phyloP scores from a whole-genome alignment of 2,888 invertebrate genomes.

The Eupithecia subfuscata region DNA sequence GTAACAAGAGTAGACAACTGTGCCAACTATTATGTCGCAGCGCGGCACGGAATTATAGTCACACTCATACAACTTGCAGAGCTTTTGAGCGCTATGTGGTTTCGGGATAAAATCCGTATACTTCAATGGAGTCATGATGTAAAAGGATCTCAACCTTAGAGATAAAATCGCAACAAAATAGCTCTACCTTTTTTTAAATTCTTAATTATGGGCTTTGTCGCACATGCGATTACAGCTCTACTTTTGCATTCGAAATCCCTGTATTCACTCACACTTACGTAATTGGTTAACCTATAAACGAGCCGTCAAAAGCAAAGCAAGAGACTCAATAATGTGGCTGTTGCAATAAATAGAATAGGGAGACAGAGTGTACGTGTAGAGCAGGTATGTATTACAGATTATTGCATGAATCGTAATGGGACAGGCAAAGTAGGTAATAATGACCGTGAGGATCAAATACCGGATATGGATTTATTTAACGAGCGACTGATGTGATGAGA shows the following conservation, averaged over 20 bases:
- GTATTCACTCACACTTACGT: neutral
- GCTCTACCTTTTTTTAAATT: too few species aligned
- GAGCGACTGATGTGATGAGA: conserved; percentile 22
- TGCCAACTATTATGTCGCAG: conserved; percentile 29
- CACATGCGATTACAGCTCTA: neutral
- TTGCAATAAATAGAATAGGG: neutral
- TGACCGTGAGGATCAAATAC: conserved; percentile 19
- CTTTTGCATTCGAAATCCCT: neutral
- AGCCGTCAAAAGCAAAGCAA: neutral
- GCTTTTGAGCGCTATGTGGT: neutral
- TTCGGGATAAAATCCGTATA: neutral
- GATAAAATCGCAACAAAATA: neutral
- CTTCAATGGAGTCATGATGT: neutral
- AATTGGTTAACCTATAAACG: neutral
- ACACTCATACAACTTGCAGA: neutral
- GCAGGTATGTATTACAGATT: neutral
- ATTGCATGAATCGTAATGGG: conserved; percentile 15
- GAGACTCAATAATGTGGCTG: neutral
- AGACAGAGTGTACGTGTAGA: neutral
- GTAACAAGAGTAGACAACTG: conserved; percentile 43
- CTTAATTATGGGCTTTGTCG: too few species aligned
- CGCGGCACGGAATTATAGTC: neutral
- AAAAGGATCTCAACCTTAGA: too few species aligned
- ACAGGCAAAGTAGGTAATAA: conserved; percentile 10
- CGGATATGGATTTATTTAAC: conserved; percentile 30